Evolutionary conservation across 2,797 vertebrate genomes (phyloP), one percentile per base, ranked within the genome.

Genomic region (Anguilla megastoma): DNA sequence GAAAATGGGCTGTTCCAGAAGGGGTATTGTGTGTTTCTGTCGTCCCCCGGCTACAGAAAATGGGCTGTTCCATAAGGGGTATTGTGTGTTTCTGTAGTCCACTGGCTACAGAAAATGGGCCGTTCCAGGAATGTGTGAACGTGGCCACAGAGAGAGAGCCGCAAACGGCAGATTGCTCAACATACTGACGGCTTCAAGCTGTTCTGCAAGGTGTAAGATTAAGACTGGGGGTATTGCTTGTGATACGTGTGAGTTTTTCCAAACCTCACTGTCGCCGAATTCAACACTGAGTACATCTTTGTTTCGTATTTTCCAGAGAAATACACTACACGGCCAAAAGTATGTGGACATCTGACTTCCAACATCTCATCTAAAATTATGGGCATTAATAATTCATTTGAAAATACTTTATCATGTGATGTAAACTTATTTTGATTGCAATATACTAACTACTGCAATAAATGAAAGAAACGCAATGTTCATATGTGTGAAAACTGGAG

Each of bases 251-350:
- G 30, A 74, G 71, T 33, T 74, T 74, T 74, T 74, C 14, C 3
- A 71, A 74, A 74, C 71, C 71, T 66, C 21, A 66, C 56, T n/a
- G 4, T 66, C 63, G n/a, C n/a, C 36, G 71, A 74, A 74, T 74
- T 74, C 12, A 33, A 69, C 6, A 27, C 9, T 69, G 63, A 27
- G n/a, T 27, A 69, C 63, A 69, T 69, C 71, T 74, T 4, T 74
- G 30, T n/a, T 24, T n/a, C 7, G n/a, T 33, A 33, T 74, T 16
- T 6, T 74, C 0, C 9, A 36, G 63, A 74, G 71, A 36, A 6
- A 74, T 41, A 18, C 33, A 33, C 36, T 45, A 45, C 41, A 45
- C 4, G 41, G 41, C 41, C 41, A 45, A 45, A 45, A 45, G 41
- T 45, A 5, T 45, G 41, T 45, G 41, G 41, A 45, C 41, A 5